Conservation (phyloP, 92 coral and sea anemone species). For the Desmophyllum pertusum region DNA sequence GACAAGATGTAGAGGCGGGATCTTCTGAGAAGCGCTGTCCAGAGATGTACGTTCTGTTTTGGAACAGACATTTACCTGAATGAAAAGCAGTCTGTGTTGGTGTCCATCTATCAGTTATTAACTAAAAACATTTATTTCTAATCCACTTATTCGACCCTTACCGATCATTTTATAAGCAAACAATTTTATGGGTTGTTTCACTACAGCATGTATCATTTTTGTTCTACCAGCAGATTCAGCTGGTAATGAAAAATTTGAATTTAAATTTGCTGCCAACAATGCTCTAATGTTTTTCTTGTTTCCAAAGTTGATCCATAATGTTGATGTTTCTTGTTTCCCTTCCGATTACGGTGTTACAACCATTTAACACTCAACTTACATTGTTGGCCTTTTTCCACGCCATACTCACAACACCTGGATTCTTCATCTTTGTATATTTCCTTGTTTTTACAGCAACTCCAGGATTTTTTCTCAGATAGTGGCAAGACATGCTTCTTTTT, state of each 20-base stretch:
- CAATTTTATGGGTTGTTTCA: too few species aligned
- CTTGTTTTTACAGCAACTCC: slow-evolving; percentile 23
- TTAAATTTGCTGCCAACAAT: not conserved
- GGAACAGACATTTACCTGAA: slow-evolving; percentile 18
- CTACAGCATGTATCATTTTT: not conserved
- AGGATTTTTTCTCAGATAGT: not conserved
- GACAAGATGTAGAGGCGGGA: not conserved
- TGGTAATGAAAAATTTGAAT: not conserved
- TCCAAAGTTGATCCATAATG: not conserved
- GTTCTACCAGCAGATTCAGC: not conserved
- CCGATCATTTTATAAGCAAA: too few species aligned
- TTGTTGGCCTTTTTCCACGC: slow-evolving; percentile 14
- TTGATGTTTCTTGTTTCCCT: too few species aligned
- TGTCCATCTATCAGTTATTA: too few species aligned
- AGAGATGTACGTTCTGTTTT: slow-evolving; percentile 13
- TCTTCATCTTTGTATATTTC: slow-evolving; percentile 4
- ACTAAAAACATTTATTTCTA: not conserved
- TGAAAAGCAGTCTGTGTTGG: not conserved
- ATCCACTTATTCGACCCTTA: too few species aligned
- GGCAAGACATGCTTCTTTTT: slow-evolving; percentile 4
- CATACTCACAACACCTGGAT: slow-evolving; percentile 21
- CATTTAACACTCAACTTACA: not conserved
- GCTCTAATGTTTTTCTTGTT: not conserved
- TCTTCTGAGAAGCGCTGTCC: slow-evolving; percentile 22
- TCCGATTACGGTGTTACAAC: not conserved